Evolutionary conservation across 2,888 invertebrate species (phyloP).

Genomic region (Thera britannica): DNA sequence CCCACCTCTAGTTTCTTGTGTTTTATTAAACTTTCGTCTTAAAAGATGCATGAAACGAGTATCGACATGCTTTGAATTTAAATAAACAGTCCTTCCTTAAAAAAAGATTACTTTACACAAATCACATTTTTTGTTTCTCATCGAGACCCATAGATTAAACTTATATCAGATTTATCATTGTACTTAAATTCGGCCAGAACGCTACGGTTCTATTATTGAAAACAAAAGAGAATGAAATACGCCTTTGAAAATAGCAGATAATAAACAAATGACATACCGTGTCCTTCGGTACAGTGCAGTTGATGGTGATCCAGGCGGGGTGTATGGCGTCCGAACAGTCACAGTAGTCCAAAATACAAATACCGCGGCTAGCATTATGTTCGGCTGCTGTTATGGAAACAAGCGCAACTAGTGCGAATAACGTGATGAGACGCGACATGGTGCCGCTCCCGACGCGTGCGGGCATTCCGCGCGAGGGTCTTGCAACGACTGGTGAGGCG

Average conservation of each 20-base stretch:
- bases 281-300: conserved; percentile 85
- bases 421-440: conserved; percentile 68
- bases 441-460: conserved; percentile 68
- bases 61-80: conserved; percentile 51
- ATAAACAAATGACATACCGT: conserved; percentile 74
- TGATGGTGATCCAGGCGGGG: conserved; percentile 86
- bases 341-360: conserved; percentile 84
- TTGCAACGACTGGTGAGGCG: conserved; percentile 62
- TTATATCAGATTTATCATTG: neutral
- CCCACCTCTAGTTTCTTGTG: conserved; percentile 41
- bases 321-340: conserved; percentile 84
- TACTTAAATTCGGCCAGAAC: neutral
- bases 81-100: conserved; percentile 50
- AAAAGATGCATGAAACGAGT: conserved; percentile 41
- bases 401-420: conserved; percentile 82
- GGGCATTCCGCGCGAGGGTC: conserved; percentile 57
- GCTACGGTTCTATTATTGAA: neutral
- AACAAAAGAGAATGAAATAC: conserved; percentile 18
- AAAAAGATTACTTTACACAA: conserved; percentile 28
- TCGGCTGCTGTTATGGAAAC: conserved; percentile 57
- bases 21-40: conserved; percentile 44
- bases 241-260: neutral
- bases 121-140: neutral
- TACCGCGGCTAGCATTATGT: conserved; percentile 49
- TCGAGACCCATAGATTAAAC: neutral